Base-by-base conservation (phyloP, 1,140 invertebrate species). In the Drosophila fuyamai region DNA sequence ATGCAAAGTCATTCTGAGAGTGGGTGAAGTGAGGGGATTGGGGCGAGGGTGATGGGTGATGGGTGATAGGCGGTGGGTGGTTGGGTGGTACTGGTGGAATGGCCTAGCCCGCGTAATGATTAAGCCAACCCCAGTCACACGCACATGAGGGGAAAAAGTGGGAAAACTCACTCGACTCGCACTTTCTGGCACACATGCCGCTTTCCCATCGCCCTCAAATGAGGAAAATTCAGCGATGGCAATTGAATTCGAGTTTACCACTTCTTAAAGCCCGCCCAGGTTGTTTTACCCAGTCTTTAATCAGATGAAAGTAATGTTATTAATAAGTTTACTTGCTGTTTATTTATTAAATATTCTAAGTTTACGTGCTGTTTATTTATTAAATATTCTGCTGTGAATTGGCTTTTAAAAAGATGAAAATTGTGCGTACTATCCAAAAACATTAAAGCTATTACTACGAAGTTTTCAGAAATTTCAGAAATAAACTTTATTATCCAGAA, bases 1-100 rank as follows among this genome's bases (percentile, higher is more conserved):
- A 88, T 89, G 84, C 84, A 89, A 84, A 88, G 80, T 88, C 80
- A 88, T 84, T 89, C 73, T 81, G 66, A 53, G 40, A 60, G 63
- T 51, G 29, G 48, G 29, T 51, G 29, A 51, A 51, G 29, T 14
- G 38, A 47, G 59, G 16, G 44, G 14, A 38, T 16, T 18, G 38
- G 41, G 48, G 54, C 51, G 71, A 18, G 36, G 18, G 35, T 32
- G 18, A 12, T 27, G 32, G 13, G 71, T 27, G 16, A 5, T 10
- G 10, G 29, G 18, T n/a, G 13, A 13, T 8, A 5, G 18, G 1
- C 0, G 44, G 16, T 47, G 47, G 54, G 61, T 6, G 1, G 16
- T 47, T n/a, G 9, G 51, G 35, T 8, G 44, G 18, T 10, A 44
- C 43, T 54, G 35, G 36, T 35, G 46, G 51, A 23, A 36, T 12